These are phyloP conservation scores for Suncus etruscus DNA, from an alignment of 2,113 vertebrate species.

Conservation along the genomic window DNA sequence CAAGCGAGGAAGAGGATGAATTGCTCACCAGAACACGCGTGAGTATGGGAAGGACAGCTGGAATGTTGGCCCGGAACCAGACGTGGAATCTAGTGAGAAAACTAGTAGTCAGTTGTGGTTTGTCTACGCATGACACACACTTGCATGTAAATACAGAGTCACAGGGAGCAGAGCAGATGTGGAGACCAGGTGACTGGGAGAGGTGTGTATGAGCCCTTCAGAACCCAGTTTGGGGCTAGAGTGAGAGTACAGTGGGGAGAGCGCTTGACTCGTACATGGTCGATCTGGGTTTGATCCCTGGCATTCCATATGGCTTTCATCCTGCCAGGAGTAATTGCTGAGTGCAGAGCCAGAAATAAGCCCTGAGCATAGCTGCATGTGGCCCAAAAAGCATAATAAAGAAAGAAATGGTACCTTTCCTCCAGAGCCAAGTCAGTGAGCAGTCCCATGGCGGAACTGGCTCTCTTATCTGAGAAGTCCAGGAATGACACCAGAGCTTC, in stretches of 20 bases:
- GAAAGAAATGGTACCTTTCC: constrained; percentile 87
- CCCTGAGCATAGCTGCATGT: too few species aligned
- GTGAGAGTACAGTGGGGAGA: too few species aligned
- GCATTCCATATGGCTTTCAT: too few species aligned
- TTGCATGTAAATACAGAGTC: neutral
- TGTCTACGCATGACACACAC: neutral
- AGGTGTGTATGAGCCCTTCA: fast-evolving
- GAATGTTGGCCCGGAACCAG: constrained; percentile 83
- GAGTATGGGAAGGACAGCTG: constrained; percentile 82
- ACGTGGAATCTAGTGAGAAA: constrained; percentile 87
- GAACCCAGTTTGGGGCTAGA: neutral
- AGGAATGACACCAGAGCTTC: constrained; percentile 88
- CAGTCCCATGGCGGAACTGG: constrained; percentile 86
- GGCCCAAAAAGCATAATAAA: neutral
- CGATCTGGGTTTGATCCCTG: too few species aligned
- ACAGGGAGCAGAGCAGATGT: neutral
- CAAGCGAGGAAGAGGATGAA: fast-evolving
- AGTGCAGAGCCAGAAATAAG: too few species aligned
- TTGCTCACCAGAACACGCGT: constrained; percentile 89
- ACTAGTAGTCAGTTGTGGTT: neutral
- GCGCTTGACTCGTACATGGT: too few species aligned
- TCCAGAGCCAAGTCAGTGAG: constrained; percentile 88
- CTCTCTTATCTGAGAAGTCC: constrained; percentile 82
- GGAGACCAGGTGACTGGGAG: neutral
- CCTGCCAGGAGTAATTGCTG: too few species aligned